These are phyloP conservation scores for Serilophus lunatus DNA, from an alignment of 2,113 vertebrate genomes.

Conservation along the genomic window DNA sequence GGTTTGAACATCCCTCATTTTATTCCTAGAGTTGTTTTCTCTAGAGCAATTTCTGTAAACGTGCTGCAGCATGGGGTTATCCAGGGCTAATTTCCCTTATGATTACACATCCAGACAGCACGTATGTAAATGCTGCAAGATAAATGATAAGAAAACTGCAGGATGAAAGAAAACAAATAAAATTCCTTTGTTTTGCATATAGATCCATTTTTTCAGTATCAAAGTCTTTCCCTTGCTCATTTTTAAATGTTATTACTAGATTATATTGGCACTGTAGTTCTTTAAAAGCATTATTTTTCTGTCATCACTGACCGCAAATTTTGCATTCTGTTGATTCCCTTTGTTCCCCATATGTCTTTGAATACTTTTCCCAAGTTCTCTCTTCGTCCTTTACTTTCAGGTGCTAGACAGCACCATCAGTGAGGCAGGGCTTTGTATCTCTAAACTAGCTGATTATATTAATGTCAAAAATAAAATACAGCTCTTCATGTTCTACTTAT, in stretches of 20 bases:
- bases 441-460: background rate
- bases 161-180: background rate
- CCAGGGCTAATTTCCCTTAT: conserved; percentile 48
- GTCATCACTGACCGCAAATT: background rate
- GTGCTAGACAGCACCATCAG: background rate
- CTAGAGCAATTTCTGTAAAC: conserved; percentile 31
- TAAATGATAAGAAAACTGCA: background rate
- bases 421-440: background rate
- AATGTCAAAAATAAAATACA: conserved; percentile 11
- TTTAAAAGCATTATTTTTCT: background rate
- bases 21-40: conserved; percentile 46
- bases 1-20: conserved; percentile 8
- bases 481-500: background rate
- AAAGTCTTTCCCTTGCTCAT: background rate
- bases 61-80: conserved; percentile 23
- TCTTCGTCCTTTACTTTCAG: background rate
- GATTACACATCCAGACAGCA: conserved; percentile 41
- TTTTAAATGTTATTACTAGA: background rate
- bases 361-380: background rate
- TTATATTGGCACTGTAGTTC: background rate
- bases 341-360: background rate
- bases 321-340: background rate
- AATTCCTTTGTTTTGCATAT: background rate
- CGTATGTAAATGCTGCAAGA: conserved; percentile 28
- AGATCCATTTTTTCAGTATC: background rate